phyloP scores from a whole-genome alignment of 2,113 vertebrate species.

The Eira barbara region DNA sequence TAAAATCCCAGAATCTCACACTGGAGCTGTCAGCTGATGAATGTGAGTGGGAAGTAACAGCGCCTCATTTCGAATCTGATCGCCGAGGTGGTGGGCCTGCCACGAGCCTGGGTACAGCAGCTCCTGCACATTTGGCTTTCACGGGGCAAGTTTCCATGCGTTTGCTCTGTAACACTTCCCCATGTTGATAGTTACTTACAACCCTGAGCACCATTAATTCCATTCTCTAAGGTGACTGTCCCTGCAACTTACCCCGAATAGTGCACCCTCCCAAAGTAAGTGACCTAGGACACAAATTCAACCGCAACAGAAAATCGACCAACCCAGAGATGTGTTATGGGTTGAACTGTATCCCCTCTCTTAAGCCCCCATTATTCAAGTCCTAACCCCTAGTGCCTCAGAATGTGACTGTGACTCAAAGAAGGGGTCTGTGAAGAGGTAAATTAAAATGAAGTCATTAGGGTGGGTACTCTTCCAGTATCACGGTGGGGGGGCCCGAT shows the following conservation, averaged over 20 bases:
- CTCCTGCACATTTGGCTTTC: background rate
- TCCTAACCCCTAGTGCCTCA: background rate
- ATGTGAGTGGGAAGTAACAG: background rate
- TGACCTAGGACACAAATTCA: background rate
- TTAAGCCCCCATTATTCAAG: background rate
- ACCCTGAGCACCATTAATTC: background rate
- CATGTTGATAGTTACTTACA: background rate
- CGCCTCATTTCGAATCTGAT: background rate
- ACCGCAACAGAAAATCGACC: background rate
- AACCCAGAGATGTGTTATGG: background rate
- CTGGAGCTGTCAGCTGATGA: background rate
- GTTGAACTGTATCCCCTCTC: background rate
- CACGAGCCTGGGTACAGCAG: background rate
- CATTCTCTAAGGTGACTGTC: background rate
- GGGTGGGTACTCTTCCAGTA: background rate
- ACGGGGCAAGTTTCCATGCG: accelerated
- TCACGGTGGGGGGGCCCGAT: background rate
- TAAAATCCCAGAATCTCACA: background rate
- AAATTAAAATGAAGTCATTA: background rate
- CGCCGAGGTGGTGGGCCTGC: background rate
- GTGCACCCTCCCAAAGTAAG: background rate
- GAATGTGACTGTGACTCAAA: background rate
- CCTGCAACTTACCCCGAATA: background rate
- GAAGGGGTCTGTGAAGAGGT: background rate
- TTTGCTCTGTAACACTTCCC: background rate